Evolutionary conservation across 35 echinoderm and acorn worm genomes (phyloP).

Genomic region (Amphiura filiformis): DNA sequence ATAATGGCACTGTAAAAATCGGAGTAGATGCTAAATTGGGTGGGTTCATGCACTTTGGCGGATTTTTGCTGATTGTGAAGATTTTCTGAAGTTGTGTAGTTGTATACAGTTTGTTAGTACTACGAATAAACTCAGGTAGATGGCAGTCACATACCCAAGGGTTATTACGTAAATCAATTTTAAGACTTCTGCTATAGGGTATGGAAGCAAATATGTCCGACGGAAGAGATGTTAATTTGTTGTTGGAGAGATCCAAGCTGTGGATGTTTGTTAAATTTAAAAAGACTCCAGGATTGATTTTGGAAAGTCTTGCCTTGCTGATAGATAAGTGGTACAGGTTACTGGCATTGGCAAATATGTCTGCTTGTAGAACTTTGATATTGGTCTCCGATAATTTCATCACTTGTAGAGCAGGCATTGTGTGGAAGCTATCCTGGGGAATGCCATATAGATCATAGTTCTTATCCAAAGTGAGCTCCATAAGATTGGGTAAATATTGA

Average conservation of each 20-base stretch:
- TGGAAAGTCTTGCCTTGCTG: slow-evolving; percentile 28
- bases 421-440: neutral
- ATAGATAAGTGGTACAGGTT: neutral
- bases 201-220: slow-evolving; percentile 15
- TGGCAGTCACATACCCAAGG: slow-evolving; percentile 19
- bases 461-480: slow-evolving; percentile 16
- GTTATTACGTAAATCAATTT: slow-evolving; percentile 26
- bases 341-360: slow-evolving; percentile 10
- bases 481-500: slow-evolving; percentile 6
- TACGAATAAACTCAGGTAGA: neutral
- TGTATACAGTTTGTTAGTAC: neutral
- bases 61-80: neutral
- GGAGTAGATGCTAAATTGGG: neutral
- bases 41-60: neutral
- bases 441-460: slow-evolving; percentile 29
- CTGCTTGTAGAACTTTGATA: slow-evolving; percentile 18
- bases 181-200: neutral
- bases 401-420: neutral
- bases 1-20: slow-evolving; percentile 14
- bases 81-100: neutral
- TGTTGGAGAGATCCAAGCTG: slow-evolving; percentile 34
- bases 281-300: neutral
- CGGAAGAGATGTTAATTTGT: slow-evolving; percentile 21
- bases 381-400: slow-evolving; percentile 29
- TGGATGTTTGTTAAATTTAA: slow-evolving; percentile 26